These are phyloP conservation scores for Epinephelus lanceolatus DNA, from an alignment of 2,113 vertebrate species.

Conservation along the genomic window DNA sequence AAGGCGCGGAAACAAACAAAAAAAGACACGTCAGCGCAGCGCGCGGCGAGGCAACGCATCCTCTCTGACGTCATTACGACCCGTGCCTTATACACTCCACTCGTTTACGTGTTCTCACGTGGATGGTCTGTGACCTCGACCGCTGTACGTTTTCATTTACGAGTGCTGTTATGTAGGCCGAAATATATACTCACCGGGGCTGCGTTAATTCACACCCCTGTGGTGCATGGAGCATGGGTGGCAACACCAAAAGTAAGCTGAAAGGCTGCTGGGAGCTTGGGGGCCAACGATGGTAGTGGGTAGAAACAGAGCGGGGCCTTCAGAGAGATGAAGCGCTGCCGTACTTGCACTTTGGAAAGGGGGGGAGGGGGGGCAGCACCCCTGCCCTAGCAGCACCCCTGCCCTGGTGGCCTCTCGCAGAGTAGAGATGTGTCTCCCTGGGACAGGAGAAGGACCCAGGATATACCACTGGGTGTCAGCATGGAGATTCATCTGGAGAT, in stretches of 20 bases:
- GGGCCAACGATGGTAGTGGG: neutral
- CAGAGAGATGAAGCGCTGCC: constrained; percentile 4
- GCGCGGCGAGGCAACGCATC: constrained; percentile 76
- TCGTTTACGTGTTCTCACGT: constrained; percentile 88
- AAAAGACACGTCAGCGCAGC: constrained; percentile 62
- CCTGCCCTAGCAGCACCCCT: constrained; percentile 38
- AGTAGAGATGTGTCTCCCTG: constrained; percentile 23
- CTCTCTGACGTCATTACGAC: constrained; percentile 86
- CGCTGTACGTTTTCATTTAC: constrained; percentile 81
- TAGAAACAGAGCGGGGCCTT: neutral
- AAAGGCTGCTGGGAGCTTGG: constrained; percentile 45
- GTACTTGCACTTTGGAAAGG: constrained; percentile 1
- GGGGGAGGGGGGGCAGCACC: neutral
- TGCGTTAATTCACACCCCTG: constrained; percentile 48
- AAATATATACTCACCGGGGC: constrained; percentile 54
- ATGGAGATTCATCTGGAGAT: constrained; percentile 63
- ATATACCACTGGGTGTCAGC: constrained; percentile 56
- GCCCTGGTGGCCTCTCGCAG: constrained; percentile 33
- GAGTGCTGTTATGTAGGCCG: constrained; percentile 77
- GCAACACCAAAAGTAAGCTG: constrained; percentile 64
- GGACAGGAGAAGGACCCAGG: constrained; percentile 21
- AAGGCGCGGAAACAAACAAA: constrained; percentile 59
- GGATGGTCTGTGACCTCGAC: constrained; percentile 82
- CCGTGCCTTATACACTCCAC: constrained; percentile 89
- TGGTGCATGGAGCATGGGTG: constrained; percentile 55